Conservation (phyloP, 2,888 invertebrate genomes). For the Ametastegia equiseti region DNA sequence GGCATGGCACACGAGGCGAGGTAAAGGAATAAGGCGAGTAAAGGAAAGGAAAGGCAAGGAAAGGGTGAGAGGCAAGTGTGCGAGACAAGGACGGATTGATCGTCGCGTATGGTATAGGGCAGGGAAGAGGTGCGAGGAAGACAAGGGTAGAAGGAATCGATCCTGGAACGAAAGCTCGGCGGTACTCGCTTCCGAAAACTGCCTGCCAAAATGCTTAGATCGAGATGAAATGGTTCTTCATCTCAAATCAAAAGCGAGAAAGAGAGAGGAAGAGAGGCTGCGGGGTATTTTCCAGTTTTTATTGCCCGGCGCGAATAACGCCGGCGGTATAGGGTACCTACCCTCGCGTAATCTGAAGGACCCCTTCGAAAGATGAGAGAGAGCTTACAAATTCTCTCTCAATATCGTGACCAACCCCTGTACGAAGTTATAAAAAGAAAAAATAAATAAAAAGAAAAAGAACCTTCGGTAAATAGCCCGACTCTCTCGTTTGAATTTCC, state of each 20-base stretch:
- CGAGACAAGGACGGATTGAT: conserved; percentile 43
- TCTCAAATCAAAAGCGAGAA: too few species aligned
- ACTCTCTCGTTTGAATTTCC: neutral
- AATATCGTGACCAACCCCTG: neutral
- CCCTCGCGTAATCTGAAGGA: too few species aligned
- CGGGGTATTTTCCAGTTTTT: neutral
- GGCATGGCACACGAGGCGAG: conserved; percentile 14
- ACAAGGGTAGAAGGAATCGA: conserved; percentile 37
- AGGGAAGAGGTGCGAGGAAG: conserved; percentile 6
- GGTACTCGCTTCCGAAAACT: conserved; percentile 1
- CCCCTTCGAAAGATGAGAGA: neutral
- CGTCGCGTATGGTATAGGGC: neutral
- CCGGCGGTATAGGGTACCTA: neutral
- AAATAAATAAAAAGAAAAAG: neutral
- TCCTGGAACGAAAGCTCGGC: conserved; percentile 15
- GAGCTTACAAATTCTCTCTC: neutral
- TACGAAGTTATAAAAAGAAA: too few species aligned
- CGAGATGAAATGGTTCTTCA: neutral
- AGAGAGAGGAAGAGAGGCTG: neutral
- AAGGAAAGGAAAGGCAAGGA: neutral
- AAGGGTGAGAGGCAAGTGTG: neutral
- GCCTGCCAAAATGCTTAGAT: neutral
- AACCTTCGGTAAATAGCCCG: neutral
- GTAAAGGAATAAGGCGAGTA: neutral
- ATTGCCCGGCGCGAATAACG: neutral